Evolutionary conservation across 92 coral and sea anemone species (phyloP).

Genomic region (Pocillopora grandis): DNA sequence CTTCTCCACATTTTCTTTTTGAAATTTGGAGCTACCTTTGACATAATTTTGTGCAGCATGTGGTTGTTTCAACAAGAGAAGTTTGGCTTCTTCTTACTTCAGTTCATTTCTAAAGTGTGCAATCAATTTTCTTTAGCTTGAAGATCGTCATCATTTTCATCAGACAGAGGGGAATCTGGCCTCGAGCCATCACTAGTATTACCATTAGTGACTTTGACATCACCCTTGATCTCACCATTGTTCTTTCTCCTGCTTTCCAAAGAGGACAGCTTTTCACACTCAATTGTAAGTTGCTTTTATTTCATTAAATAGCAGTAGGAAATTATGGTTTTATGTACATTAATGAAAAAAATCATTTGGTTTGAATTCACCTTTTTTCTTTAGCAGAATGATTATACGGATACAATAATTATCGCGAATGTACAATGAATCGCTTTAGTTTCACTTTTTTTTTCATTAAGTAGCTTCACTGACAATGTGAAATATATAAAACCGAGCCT

Average conservation of each 20-base stretch:
- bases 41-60: conserved; percentile 94
- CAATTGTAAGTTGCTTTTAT: too few relatives aligned
- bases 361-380: too few relatives aligned
- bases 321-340: too few relatives aligned
- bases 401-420: too few relatives aligned
- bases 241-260: conserved; percentile 59
- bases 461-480: too few relatives aligned
- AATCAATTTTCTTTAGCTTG: conserved; percentile 83
- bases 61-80: conserved; percentile 80
- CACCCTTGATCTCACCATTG: conserved; percentile 68
- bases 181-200: conserved; percentile 65
- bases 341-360: too few relatives aligned
- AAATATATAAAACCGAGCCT: too few relatives aligned
- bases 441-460: too few relatives aligned
- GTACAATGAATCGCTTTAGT: too few relatives aligned
- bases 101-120: conserved; percentile 88
- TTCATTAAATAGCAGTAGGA: too few relatives aligned
- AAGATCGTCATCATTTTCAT: conserved; percentile 84
- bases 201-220: conserved; percentile 68
- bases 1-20: conserved; percentile 73
- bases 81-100: conserved; percentile 96
- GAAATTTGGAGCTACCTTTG: conserved; percentile 51
- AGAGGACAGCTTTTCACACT: not conserved
- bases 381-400: too few relatives aligned
- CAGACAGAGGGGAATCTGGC: conserved; percentile 51